Conservation (phyloP, 2,113 vertebrate genomes). For the Phalacrocorax pelagicus region DNA sequence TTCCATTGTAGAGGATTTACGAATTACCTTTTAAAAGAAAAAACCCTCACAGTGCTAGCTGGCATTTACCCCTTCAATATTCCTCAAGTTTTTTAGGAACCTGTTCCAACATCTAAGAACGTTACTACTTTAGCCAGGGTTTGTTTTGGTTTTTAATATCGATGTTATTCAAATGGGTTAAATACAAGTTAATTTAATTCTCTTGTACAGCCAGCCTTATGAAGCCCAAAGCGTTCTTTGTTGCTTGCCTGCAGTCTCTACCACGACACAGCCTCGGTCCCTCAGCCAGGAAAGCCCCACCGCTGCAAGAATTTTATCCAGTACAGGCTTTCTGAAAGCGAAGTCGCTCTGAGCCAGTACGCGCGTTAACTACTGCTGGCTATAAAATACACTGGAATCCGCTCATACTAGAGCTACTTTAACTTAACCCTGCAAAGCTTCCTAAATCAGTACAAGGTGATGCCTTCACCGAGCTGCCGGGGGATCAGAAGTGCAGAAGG, state of each 20-base stretch:
- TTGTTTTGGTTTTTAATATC: neutral
- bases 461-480: neutral
- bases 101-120: neutral
- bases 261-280: neutral
- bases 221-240: neutral
- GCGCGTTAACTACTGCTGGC: accelerated
- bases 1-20: neutral
- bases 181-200: neutral
- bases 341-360: neutral
- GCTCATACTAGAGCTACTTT: neutral
- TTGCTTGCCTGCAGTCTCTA: neutral
- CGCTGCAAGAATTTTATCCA: accelerated
- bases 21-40: neutral
- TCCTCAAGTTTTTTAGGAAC: neutral
- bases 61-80: neutral
- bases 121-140: neutral
- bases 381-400: accelerated
- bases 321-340: neutral
- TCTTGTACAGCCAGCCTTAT: neutral
- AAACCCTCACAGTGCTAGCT: neutral
- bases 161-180: neutral
- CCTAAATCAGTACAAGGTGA: neutral
- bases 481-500: neutral
- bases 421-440: neutral
- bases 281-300: accelerated